Base-by-base conservation (phyloP, 2,797 vertebrate species). In the Anisognathus igniventris region DNA sequence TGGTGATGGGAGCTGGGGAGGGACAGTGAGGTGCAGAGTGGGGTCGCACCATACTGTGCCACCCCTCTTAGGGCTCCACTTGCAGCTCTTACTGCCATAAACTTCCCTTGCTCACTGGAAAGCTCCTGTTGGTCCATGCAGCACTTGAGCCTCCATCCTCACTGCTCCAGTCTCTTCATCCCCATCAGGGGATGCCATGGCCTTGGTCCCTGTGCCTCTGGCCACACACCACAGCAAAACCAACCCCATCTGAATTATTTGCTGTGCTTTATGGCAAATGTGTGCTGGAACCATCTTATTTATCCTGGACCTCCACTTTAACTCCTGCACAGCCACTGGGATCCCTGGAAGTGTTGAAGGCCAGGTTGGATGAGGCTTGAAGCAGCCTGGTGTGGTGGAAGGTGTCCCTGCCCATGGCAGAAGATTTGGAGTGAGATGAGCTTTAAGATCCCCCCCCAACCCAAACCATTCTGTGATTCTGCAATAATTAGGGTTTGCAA, bases 191-290 rank as follows among this genome's bases (percentile, higher is more conserved):
- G 25, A 28, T 48, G 56, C 48, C 54, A 33, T 8, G 12, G 54
- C 47, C 56, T 50, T 53, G 17, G 19, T 28, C 47, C 15, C 31
- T 30, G 27, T 71, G 54, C 53, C 51, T 71, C 42, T 65, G 47
- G 47, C 50, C 35, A 11, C 0, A 1, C 12, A 40, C 21, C 3
- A 1, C 0, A 6, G 24, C 57, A 68, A 80, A 82, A 87, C 28
- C 42, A 33, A 42, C 47, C 42, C 67, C 54, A 22, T 17, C 37
- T 39, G 37, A 39, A 39, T 39, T 6, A 39, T 39, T 39, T 39
- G 37, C 33, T 2, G 2, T 20, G 40, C 20, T 79, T 88, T 40
- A 45, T 68, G 66, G 58, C 16, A 33, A 78, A 33, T 8, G 1
- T 1, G 0, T 77, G 54, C 35, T 50, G 39, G 48, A 80, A 51